Base-by-base conservation (phyloP, 2,797 vertebrate genomes). In the Molossus molossus region DNA sequence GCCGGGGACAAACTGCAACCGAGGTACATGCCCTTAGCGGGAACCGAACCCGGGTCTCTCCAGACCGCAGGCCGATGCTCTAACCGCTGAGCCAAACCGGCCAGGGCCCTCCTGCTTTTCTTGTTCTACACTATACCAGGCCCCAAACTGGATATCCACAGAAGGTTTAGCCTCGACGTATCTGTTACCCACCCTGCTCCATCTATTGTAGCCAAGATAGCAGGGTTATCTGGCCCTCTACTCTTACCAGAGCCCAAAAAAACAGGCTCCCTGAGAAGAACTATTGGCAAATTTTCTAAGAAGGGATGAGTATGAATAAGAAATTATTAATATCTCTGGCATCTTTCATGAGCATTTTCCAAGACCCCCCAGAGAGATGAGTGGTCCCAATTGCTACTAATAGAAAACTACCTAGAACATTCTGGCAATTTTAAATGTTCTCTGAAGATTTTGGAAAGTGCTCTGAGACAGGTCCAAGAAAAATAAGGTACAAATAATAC, bases 261-360 rank as follows among this genome's bases (percentile, higher is more conserved):
- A 85, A 67, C 10, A 67, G 20, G 6, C 3, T 92, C 57, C 55
- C 83, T 37, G 13, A 79, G n/a, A 37, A 64, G 48, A 27, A 0
- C 33, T 87, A 60, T 60, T 18, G 62, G n/a, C 75, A 93, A 87
- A 72, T 70, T 93, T 80, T 87, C 50, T 60, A 72, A 93, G 53
- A 92, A 60, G 25, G 40, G 33, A 27, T 70, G 83, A 50, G 9
- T 64, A 15, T 76, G 33, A 10, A n/a, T 45, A 67, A n/a, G 25
- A 93, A 87, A 87, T 40, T 8, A 77, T 33, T 60, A 70, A 80
- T 33, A 72, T 53, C 45, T 40, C n/a, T 17, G 57, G 40, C 64
- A 72, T 5, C 25, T 70, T 62, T 86, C 27, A 58, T 37, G 53
- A 77, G 21, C 37, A 79, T 77, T 69, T 23, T 77, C 50, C 29